Evolutionary conservation across 2,113 vertebrate species (phyloP), one percentile per base, ranked within the genome.

Genomic region (Furnarius figulus): DNA sequence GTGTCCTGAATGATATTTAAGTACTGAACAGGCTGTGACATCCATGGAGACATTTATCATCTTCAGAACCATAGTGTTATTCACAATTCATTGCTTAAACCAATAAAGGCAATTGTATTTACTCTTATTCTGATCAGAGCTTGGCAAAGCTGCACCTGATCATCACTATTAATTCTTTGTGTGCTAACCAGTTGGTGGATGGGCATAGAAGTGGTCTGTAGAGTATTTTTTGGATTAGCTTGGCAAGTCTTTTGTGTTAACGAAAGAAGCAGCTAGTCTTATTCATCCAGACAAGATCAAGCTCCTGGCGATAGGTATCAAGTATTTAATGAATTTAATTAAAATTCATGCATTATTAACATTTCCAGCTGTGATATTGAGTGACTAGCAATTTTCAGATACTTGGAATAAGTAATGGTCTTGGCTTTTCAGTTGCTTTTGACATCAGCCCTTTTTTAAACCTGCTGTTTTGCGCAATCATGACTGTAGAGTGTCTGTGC

Each of bases 381-480:
- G 16, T 1, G 5, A 72, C 39, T 67, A 75, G 30, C 37, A 61
- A 85, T 88, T 93, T 95, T 90, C 58, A 78, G n/a, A 66, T 85
- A 65, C 72, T 93, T 92, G 56, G 31, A 82, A 46, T 65, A 62
- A 76, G 44, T 79, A 59, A 49, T 55, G 30, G 21, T 56, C 33
- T 75, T 88, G 62, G 12, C 66, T 91, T 95, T 95, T 93, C 35
- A 49, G 56, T 82, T 94, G 70, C 74, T 89, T 91, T 95, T 90
- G 33, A 40, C 53, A 73, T 61, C 42, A 79, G 5, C 49, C 22
- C 24, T 82, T 91, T 82, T 52, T 56, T 31, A 76, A 93, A 65
- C 19, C 50, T 77, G 59, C 73, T 52, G 61, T 91, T 91, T 44
- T 79, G 28, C 40, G 49, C 37, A 72, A 27, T 79, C 24, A 4